phyloP scores from a whole-genome alignment of 2,888 invertebrate species.

The Frankliniella fusca region DNA sequence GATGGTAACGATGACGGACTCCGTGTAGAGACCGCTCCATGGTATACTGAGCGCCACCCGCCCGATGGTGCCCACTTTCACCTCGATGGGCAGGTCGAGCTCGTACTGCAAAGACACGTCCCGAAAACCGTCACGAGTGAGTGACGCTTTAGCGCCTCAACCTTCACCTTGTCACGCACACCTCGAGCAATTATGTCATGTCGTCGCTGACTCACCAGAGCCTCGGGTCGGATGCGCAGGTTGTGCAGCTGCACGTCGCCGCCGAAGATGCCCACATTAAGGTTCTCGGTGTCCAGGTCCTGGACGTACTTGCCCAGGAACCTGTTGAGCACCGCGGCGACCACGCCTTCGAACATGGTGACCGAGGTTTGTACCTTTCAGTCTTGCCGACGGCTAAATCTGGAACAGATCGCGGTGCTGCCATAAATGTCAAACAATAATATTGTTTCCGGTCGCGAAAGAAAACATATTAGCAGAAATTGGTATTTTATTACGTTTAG shows the following conservation, averaged over 20 bases:
- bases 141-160: conserved; percentile 15
- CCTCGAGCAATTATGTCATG: neutral
- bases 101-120: conserved; percentile 61
- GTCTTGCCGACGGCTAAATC: too few species aligned
- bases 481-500: too few species aligned
- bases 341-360: conserved; percentile 71
- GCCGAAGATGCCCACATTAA: conserved; percentile 78
- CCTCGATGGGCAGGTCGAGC: conserved; percentile 73
- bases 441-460: too few species aligned
- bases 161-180: conserved; percentile 25
- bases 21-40: conserved; percentile 70
- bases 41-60: conserved; percentile 70
- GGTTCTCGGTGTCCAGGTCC: conserved; percentile 75
- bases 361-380: neutral
- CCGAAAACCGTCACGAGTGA: neutral
- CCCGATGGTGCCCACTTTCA: conserved; percentile 75
- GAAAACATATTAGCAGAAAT: too few species aligned
- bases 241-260: conserved; percentile 74
- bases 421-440: too few species aligned
- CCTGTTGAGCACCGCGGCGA: conserved; percentile 73
- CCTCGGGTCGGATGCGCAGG: conserved; percentile 73
- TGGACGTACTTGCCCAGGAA: conserved; percentile 76
- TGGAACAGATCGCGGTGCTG: too few species aligned
- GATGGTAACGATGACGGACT: conserved; percentile 66
- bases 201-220: conserved; percentile 59